Base-by-base conservation (phyloP, 1,140 invertebrate species). In the Diplogasteroides magnus region DNA sequence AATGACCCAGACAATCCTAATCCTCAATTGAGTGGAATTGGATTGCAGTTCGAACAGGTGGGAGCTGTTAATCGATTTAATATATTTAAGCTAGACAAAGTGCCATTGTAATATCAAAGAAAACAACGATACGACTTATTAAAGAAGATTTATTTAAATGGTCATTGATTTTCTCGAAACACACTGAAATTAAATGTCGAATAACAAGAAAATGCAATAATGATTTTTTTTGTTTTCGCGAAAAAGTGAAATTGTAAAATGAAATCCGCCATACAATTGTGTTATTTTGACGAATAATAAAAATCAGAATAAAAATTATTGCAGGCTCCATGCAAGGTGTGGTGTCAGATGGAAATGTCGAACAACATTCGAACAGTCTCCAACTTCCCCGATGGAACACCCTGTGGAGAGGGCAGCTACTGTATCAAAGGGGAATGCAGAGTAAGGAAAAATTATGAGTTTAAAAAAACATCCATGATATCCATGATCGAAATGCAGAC, bases 301-400 rank as follows among this genome's bases (percentile, higher is more conserved):
- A n/a, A n/a, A n/a, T n/a, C n/a, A n/a, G n/a, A n/a, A n/a, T n/a
- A n/a, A n/a, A n/a, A n/a, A n/a, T 48, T 19, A 48, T 48, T 48
- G 6, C 37, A 48, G 37, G 37, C 37, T 48, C 37, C 37, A 6
- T 48, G 37, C 37, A 48, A 48, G 66, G 48, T 31, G n/a, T 75
- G 48, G 72, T 72, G 67, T 19, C 58, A 62, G 15, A 37, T 72
- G 2, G 27, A 48, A 2, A 26, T 29, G 56, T 66, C 69, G n/a
- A 76, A 77, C 25, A 76, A 75, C 61, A 75, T 76, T 11, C 64
- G 74, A 61, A 76, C 74, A 19, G 69, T 76, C 1, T 48, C 64
- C 59, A 76, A 75, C 56, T 76, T 75, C 48, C 74, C 74, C 1
- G 74, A 76, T 66, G 74, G 74, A 57, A 73, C 73, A 14, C 74